Conservation (phyloP, 1,140 invertebrate species). For the Lepidostoma basale region DNA sequence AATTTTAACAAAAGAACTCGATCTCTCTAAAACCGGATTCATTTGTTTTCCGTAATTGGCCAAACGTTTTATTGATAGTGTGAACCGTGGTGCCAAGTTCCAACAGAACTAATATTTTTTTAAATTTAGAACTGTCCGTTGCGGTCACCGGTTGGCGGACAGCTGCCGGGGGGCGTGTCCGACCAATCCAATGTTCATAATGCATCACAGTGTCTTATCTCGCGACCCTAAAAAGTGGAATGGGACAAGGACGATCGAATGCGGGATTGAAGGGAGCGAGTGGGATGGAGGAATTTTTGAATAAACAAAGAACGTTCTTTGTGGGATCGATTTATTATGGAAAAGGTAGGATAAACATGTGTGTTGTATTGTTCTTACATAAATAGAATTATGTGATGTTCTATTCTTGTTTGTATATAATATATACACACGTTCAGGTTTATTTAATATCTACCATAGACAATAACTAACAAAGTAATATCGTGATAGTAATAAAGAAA, state of each 20-base stretch:
- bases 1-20: too few species aligned
- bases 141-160: constrained; percentile 38
- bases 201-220: constrained; percentile 41
- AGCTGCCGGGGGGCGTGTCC: constrained; percentile 38
- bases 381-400: too few species aligned
- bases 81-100: too few species aligned
- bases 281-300: constrained; percentile 15
- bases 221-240: constrained; percentile 32
- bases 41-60: too few species aligned
- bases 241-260: constrained; percentile 6
- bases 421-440: too few species aligned
- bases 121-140: constrained; percentile 19
- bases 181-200: constrained; percentile 38
- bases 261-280: not conserved
- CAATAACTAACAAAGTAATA: too few species aligned
- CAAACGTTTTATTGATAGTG: too few species aligned
- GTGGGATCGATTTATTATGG: constrained; percentile 32
- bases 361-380: too few species aligned
- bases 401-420: too few species aligned
- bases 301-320: constrained; percentile 38
- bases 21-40: too few species aligned
- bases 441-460: too few species aligned
- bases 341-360: not conserved
- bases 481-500: too few species aligned
- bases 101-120: not conserved